These are phyloP conservation scores for Cheumatopsyche charites DNA, from an alignment of 1,140 invertebrate species.

Conservation along the genomic window DNA sequence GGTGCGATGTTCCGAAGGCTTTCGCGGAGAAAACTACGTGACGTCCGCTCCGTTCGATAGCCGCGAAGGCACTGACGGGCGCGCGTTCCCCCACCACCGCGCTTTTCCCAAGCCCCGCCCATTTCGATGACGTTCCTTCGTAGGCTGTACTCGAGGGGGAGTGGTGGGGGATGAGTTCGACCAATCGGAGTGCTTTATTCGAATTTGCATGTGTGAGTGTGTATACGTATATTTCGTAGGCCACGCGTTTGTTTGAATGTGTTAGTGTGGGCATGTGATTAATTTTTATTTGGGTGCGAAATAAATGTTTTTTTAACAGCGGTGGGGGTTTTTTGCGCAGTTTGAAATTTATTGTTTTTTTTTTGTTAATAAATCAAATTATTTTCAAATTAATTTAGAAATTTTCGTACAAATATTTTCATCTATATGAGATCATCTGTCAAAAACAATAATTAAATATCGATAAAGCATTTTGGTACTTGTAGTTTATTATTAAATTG, in stretches of 20 bases:
- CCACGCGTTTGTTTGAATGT: not conserved
- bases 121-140: slow-evolving; percentile 11
- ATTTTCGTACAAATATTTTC: too few species aligned
- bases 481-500: too few species aligned
- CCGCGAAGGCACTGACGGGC: slow-evolving; percentile 20
- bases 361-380: not conserved
- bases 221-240: not conserved
- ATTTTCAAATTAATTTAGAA: too few species aligned
- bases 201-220: not conserved
- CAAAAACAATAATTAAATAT: too few species aligned
- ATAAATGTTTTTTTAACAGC: not conserved
- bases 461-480: too few species aligned
- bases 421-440: too few species aligned
- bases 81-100: slow-evolving; percentile 14
- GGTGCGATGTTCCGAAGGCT: slow-evolving; percentile 6
- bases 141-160: not conserved
- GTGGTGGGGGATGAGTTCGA: not conserved
- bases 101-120: not conserved
- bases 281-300: slow-evolving; percentile 2
- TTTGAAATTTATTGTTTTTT: not conserved
- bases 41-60: not conserved
- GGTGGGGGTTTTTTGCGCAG: too few species aligned
- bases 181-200: not conserved
- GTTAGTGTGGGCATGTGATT: not conserved
- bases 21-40: not conserved